Conservation (phyloP, 2,797 vertebrate species). For the Eleutherodactylus coqui region DNA sequence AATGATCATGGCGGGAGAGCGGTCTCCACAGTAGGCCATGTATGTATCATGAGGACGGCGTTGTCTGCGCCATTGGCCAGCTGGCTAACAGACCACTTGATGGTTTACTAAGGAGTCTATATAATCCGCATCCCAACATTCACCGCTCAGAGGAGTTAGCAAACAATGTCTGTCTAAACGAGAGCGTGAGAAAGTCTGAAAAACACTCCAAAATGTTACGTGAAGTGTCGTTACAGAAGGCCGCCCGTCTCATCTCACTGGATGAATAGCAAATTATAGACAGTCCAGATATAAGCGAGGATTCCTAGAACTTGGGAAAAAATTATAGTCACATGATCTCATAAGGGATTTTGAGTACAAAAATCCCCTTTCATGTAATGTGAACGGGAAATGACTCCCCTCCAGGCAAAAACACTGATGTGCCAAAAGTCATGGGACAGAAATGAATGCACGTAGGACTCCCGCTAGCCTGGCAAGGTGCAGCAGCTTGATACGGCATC, state of each 20-base stretch:
- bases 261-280: no score
- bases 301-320: not conserved
- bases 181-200: not conserved
- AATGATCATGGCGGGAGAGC: not conserved
- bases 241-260: not conserved
- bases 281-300: not conserved
- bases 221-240: not conserved
- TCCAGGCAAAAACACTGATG: no score
- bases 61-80: not conserved
- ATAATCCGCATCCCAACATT: conserved; percentile 29
- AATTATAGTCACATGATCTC: not conserved
- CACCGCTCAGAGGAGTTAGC: conserved; percentile 30
- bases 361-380: not conserved
- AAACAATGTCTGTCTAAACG: not conserved
- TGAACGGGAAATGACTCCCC: no score
- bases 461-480: no score
- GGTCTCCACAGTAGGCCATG: not conserved
- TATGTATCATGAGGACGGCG: not conserved
- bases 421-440: no score
- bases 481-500: no score
- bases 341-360: not conserved
- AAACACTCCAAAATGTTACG: no score
- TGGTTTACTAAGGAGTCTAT: conserved; percentile 13
- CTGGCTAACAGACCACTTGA: not conserved
- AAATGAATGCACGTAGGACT: no score